These are phyloP conservation scores for Botia almorhae DNA, from an alignment of 2,797 vertebrate genomes.

Conservation along the genomic window DNA sequence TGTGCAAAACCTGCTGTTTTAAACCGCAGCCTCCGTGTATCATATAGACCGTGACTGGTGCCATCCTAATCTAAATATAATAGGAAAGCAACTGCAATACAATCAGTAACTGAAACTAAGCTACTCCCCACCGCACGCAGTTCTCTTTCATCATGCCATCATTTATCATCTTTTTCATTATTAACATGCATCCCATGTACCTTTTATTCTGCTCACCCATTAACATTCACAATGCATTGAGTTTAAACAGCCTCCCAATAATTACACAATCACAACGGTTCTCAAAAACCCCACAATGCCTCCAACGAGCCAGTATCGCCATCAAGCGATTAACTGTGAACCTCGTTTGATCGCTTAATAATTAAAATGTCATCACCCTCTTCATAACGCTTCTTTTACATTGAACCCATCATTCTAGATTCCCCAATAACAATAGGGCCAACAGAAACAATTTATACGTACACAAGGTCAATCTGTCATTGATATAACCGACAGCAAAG, in stretches of 20 bases:
- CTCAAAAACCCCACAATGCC: constrained; percentile 30
- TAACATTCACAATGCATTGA: constrained; percentile 17
- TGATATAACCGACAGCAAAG: constrained; percentile 27
- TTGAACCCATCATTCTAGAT: constrained; percentile 28
- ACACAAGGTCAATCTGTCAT: constrained; percentile 51
- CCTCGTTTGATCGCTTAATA: constrained; percentile 52
- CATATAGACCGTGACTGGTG: not conserved
- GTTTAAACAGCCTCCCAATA: constrained; percentile 25
- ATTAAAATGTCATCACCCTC: constrained; percentile 42
- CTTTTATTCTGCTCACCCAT: constrained; percentile 38
- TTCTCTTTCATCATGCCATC: constrained; percentile 29
- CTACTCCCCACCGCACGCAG: not conserved
- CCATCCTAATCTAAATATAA: constrained; percentile 13
- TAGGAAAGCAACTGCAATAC: not conserved
- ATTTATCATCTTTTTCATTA: constrained; percentile 23
- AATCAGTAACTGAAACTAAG: not conserved
- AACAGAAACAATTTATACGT: constrained; percentile 44
- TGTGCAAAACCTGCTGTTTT: constrained; percentile 62
- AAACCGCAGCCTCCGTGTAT: not conserved
- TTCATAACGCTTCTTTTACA: constrained; percentile 44
- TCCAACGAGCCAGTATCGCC: constrained; percentile 32
- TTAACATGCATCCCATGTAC: constrained; percentile 16
- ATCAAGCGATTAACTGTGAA: constrained; percentile 41
- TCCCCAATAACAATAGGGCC: constrained; percentile 48
- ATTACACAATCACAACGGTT: constrained; percentile 41